phyloP scores from a whole-genome alignment of 1,140 invertebrate species.

The Drosophila bipectinata region DNA sequence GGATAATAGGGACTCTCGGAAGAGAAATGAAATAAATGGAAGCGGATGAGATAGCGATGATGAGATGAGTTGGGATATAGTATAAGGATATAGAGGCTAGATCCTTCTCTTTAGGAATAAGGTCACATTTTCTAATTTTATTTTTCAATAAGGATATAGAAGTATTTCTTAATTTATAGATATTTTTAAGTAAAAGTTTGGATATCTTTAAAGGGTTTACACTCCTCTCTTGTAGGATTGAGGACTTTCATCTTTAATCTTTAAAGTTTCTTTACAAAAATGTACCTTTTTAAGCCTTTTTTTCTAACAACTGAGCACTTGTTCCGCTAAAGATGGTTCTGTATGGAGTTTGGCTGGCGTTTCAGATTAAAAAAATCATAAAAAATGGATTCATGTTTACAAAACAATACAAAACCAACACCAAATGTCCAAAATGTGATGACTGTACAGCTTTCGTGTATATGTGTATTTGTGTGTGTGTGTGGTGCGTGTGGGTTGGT shows the following conservation, averaged over 20 bases:
- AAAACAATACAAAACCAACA: conserved; percentile 39
- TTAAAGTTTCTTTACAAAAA: too few species aligned
- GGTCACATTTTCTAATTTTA: background rate
- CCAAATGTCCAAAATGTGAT: conserved; percentile 34
- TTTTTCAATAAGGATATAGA: too few species aligned
- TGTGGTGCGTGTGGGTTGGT: background rate
- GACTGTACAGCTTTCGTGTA: conserved; percentile 35
- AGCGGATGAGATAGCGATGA: conserved; percentile 9
- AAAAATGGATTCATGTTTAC: background rate
- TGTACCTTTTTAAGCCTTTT: background rate
- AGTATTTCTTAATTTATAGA: too few species aligned
- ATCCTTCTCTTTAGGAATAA: background rate
- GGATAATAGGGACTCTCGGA: background rate
- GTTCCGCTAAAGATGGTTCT: conserved; percentile 12
- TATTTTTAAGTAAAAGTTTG: too few species aligned
- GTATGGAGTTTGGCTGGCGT: conserved; percentile 27
- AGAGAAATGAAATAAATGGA: background rate
- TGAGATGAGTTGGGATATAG: background rate
- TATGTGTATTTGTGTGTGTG: background rate
- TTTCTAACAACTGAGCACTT: background rate
- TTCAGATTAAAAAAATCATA: conserved; percentile 11
- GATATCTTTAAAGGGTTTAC: too few species aligned
- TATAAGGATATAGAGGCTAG: background rate
- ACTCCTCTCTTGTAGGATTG: too few species aligned
- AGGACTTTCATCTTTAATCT: too few species aligned